phyloP scores from a whole-genome alignment of 92 coral and sea anemone genomes.

The Epizoanthus stellaris region DNA sequence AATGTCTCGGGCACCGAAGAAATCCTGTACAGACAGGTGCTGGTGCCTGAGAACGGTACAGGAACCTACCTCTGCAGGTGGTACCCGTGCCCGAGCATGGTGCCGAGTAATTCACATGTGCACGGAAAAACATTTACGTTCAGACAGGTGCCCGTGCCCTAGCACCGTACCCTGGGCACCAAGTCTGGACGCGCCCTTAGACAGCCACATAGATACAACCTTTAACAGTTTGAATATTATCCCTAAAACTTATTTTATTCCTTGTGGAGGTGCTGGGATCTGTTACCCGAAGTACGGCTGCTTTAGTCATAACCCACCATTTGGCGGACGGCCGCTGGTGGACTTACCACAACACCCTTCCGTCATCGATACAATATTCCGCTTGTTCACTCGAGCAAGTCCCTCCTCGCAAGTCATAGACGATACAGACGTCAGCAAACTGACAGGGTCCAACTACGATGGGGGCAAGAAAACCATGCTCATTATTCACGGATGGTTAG shows the following conservation, averaged over 20 bases:
- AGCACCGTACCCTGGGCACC: too few relatives aligned
- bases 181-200: too few relatives aligned
- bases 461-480: conserved; percentile 60
- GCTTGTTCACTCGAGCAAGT: conserved; percentile 70
- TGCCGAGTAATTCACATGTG: too few relatives aligned
- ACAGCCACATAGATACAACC: neutral
- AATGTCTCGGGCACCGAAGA: too few relatives aligned
- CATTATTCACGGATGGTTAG: conserved; percentile 70
- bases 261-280: conserved; percentile 48
- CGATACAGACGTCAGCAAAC: conserved; percentile 59
- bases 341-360: conserved; percentile 66
- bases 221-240: neutral
- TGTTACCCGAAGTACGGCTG: conserved; percentile 80
- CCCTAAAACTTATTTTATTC: neutral
- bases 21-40: too few relatives aligned
- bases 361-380: conserved; percentile 67
- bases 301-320: conserved; percentile 63
- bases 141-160: too few relatives aligned
- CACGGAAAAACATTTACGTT: too few relatives aligned
- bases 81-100: too few relatives aligned
- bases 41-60: too few relatives aligned
- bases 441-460: conserved; percentile 59
- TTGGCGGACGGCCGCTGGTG: conserved; percentile 47
- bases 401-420: conserved; percentile 53
- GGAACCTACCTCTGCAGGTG: too few relatives aligned